Evolutionary conservation across 2,888 invertebrate genomes (phyloP).

Genomic region (Boloria selene): DNA sequence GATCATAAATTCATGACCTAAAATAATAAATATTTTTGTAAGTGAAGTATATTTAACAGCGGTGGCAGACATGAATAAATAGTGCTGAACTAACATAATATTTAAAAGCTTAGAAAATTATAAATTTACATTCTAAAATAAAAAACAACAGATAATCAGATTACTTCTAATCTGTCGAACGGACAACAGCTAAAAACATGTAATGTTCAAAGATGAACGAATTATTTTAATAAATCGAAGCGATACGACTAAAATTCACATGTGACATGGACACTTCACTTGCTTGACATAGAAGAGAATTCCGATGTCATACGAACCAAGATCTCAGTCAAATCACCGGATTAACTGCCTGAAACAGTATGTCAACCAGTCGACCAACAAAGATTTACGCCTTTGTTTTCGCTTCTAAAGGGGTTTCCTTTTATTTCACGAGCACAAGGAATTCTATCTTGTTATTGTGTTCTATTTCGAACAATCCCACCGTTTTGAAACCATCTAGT

Average conservation of each 20-base stretch:
- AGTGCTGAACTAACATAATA: too few relatives aligned
- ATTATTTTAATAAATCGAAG: constrained; percentile 1
- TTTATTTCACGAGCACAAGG: constrained; percentile 35
- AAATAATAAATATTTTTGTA: too few relatives aligned
- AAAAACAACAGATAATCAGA: too few relatives aligned
- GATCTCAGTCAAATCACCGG: constrained; percentile 68
- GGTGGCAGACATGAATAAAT: too few relatives aligned
- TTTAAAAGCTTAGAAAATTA: too few relatives aligned
- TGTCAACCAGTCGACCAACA: constrained; percentile 67
- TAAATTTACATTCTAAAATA: too few relatives aligned
- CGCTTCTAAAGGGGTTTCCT: constrained; percentile 60
- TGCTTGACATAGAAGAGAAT: constrained; percentile 58
- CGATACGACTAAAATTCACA: constrained; percentile 16
- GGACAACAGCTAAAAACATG: background rate
- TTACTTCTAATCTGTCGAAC: background rate
- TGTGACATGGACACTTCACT: constrained; percentile 61
- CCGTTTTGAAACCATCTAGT: constrained; percentile 14
- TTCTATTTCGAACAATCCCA: constrained; percentile 19
- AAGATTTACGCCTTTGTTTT: constrained; percentile 73
- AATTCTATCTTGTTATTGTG: constrained; percentile 37
- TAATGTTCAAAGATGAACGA: constrained; percentile 20
- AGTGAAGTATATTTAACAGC: too few relatives aligned
- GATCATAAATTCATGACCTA: too few relatives aligned
- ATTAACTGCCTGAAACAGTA: constrained; percentile 77
- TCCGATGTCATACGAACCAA: constrained; percentile 62